Evolutionary conservation across 2,888 invertebrate species (phyloP).

Genomic region (Aspidiotus rigidus): DNA sequence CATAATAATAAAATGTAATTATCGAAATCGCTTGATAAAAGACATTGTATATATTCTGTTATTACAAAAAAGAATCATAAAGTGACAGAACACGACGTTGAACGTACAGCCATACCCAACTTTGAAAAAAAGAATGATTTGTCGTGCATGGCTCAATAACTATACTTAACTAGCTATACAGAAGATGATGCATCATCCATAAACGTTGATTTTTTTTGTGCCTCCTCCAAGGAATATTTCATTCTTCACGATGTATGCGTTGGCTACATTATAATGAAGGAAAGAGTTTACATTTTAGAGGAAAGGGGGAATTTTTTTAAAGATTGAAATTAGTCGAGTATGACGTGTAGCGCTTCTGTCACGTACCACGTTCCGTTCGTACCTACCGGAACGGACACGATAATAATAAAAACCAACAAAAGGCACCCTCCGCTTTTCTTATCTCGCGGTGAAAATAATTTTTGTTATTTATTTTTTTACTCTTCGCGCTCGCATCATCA

Average conservation of each 20-base stretch:
- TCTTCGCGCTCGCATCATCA: conserved; percentile 1
- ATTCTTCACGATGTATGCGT: background rate
- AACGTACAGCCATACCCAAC: background rate
- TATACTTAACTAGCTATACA: conserved; percentile 25
- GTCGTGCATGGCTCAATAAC: conserved; percentile 33
- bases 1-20: too few species aligned
- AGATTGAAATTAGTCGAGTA: conserved; percentile 31
- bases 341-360: conserved; percentile 26
- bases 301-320: background rate
- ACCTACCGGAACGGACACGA: conserved; percentile 30
- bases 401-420: conserved; percentile 34
- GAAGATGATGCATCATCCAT: conserved; percentile 26
- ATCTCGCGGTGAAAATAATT: conserved; percentile 14
- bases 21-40: too few species aligned
- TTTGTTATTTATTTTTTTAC: conserved; percentile 11
- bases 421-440: conserved; percentile 28
- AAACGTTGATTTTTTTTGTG: conserved; percentile 2
- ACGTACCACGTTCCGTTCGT: conserved; percentile 28
- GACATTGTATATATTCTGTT: too few species aligned
- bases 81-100: too few species aligned
- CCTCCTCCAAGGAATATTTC: background rate
- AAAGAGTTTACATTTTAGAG: background rate
- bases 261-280: background rate
- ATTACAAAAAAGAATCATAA: too few species aligned
- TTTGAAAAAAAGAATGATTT: conserved; percentile 26